Conservation (phyloP, 92 coral and sea anemone species). For the Umimayanthus kanabou region DNA sequence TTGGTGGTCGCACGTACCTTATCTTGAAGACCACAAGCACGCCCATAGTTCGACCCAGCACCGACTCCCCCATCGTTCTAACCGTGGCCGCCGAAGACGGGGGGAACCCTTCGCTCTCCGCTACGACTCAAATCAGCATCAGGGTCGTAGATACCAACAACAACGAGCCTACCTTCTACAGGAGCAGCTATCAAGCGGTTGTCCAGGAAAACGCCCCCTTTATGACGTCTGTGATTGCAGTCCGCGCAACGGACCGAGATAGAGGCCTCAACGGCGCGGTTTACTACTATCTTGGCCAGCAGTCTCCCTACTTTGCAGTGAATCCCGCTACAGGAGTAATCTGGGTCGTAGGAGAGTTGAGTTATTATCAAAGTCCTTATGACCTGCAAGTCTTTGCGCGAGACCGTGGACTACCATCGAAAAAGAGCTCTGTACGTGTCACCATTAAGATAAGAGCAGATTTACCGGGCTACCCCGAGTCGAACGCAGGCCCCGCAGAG, state of each 20-base stretch:
- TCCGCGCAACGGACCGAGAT: constrained; percentile 74
- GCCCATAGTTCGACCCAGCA: constrained; percentile 53
- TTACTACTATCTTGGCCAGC: constrained; percentile 55
- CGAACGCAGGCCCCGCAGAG: constrained; percentile 47
- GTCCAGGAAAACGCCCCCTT: constrained; percentile 63
- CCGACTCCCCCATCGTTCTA: constrained; percentile 59
- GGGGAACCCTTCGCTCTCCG: constrained; percentile 33
- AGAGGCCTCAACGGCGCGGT: constrained; percentile 75
- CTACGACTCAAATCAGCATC: constrained; percentile 59
- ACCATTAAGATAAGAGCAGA: constrained; percentile 52
- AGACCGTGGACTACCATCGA: constrained; percentile 68
- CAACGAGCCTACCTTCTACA: constrained; percentile 58
- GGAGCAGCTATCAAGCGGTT: constrained; percentile 43
- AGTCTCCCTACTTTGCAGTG: constrained; percentile 60
- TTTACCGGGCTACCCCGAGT: constrained; percentile 58
- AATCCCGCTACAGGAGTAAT: constrained; percentile 78
- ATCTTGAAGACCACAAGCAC: constrained; percentile 62
- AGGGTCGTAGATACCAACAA: constrained; percentile 62
- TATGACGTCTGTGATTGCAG: constrained; percentile 56
- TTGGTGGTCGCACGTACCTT: constrained; percentile 61
- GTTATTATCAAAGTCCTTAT: constrained; percentile 47
- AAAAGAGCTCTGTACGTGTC: constrained; percentile 35
- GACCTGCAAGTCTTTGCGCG: constrained; percentile 51
- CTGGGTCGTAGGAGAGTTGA: constrained; percentile 59
- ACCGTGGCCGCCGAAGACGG: constrained; percentile 76